Conservation (phyloP, 2,797 vertebrate species). For the Hybognathus amarus region DNA sequence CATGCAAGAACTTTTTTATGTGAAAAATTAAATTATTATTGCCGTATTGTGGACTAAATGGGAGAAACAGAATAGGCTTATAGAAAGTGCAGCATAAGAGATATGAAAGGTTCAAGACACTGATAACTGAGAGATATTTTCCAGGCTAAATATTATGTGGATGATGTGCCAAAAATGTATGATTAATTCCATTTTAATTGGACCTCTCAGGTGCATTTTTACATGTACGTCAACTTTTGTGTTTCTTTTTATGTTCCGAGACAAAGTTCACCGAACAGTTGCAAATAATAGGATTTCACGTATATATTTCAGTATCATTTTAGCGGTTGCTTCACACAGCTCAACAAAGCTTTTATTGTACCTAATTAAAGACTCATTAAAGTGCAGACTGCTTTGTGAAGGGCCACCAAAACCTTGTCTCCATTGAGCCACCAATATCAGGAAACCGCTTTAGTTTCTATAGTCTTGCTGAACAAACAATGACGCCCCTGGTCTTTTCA, state of each 20-base stretch:
- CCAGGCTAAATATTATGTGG: not conserved
- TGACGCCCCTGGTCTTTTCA: not conserved
- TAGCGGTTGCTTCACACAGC: not conserved
- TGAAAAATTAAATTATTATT: conserved; percentile 1
- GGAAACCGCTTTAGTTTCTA: conserved; percentile 28
- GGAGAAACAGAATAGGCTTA: not conserved
- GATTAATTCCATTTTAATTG: not conserved
- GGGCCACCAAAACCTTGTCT: conserved; percentile 9
- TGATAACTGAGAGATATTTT: not conserved
- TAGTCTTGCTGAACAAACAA: conserved; percentile 16
- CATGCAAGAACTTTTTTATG: conserved; percentile 8
- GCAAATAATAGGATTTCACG: not conserved
- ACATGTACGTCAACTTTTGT: not conserved
- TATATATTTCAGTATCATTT: conserved; percentile 17
- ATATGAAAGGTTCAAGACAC: not conserved
- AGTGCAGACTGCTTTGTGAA: conserved; percentile 11
- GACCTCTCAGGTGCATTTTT: not conserved
- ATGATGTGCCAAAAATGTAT: not conserved
- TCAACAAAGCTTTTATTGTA: conserved; percentile 7
- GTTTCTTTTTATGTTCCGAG: not conserved
- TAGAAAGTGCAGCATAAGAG: not conserved
- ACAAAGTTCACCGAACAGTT: not conserved
- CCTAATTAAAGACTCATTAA: conserved; percentile 17
- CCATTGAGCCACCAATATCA: conserved; percentile 1
- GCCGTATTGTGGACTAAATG: not conserved